These are phyloP conservation scores for Troglohyphantes excavatus DNA, from an alignment of 2,888 invertebrate species.

Conservation along the genomic window DNA sequence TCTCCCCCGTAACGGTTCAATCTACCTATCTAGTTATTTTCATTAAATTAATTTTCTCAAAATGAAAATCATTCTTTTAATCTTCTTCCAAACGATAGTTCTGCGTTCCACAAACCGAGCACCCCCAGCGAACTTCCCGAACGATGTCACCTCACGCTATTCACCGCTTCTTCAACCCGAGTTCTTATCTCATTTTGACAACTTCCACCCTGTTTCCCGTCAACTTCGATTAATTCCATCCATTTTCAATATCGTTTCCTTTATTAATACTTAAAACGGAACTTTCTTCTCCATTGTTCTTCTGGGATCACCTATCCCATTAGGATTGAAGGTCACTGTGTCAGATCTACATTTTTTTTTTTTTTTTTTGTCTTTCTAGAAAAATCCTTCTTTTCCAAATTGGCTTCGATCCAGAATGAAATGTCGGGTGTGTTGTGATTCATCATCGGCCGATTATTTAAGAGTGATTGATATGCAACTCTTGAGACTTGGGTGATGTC, in stretches of 20 bases:
- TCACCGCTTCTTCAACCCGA: neutral
- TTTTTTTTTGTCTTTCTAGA: neutral
- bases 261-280: conserved; percentile 31
- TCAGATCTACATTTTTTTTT: neutral
- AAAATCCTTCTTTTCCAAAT: neutral
- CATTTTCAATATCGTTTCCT: conserved; percentile 2
- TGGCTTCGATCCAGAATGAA: conserved; percentile 37
- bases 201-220: neutral
- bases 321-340: conserved; percentile 52
- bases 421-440: conserved; percentile 42
- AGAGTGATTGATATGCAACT: conserved; percentile 27
- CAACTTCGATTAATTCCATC: conserved; percentile 36
- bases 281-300: conserved; percentile 20
- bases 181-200: neutral
- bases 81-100: neutral
- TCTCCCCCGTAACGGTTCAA: no score
- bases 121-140: neutral
- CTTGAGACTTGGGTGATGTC: neutral
- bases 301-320: neutral
- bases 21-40: no score
- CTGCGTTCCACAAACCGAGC: no score
- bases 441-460: conserved; percentile 48
- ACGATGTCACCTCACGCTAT: conserved; percentile 38
- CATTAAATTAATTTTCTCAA: no score
- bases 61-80: no score